Evolutionary conservation across 2,888 invertebrate species (phyloP).

Genomic region (Archips xylosteana): DNA sequence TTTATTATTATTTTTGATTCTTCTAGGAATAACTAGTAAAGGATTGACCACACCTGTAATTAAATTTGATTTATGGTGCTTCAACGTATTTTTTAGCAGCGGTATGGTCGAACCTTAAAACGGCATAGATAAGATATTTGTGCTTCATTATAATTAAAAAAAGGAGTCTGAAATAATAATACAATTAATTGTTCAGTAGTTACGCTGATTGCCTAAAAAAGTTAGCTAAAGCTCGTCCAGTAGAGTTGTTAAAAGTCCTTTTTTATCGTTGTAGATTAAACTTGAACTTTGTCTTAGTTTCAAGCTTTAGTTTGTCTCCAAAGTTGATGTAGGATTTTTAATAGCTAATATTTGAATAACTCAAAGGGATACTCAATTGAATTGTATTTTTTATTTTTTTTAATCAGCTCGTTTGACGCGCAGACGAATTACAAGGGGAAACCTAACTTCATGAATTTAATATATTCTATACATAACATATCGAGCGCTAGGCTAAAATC

Average conservation of each 20-base stretch:
- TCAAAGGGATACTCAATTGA: neutral
- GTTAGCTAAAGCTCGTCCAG: neutral
- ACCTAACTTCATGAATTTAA: conserved; percentile 60
- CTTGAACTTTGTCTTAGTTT: neutral
- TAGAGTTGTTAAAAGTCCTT: neutral
- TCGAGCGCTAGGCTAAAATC: conserved; percentile 55
- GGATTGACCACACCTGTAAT: too few species aligned
- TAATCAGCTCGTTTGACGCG: conserved; percentile 23
- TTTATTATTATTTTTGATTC: neutral
- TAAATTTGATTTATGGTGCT: too few species aligned
- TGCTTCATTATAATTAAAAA: neutral
- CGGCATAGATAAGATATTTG: too few species aligned
- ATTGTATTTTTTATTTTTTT: conserved; percentile 30
- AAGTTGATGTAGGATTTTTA: neutral
- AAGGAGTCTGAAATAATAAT: neutral
- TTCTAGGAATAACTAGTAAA: neutral
- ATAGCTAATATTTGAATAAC: neutral
- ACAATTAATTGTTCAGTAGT: neutral
- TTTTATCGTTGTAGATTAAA: neutral
- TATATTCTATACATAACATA: conserved; percentile 73
- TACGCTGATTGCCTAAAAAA: neutral
- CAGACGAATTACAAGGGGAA: conserved; percentile 44
- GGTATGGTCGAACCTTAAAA: too few species aligned
- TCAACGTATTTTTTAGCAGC: too few species aligned
- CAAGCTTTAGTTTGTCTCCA: neutral